phyloP scores from a whole-genome alignment of 2,888 invertebrate genomes.

The Drosophila merina region DNA sequence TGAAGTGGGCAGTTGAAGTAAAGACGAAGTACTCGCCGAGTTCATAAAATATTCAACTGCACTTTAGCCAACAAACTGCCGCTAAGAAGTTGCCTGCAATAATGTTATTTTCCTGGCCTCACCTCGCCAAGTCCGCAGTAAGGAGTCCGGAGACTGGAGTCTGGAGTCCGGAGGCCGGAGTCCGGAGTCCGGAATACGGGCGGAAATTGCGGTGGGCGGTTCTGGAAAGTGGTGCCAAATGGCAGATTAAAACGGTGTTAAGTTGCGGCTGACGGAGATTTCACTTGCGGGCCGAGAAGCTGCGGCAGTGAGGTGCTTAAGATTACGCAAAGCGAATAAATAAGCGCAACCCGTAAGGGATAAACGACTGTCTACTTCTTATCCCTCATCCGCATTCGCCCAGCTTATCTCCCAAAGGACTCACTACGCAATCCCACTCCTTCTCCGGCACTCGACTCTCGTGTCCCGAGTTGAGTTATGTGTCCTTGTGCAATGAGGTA shows the following conservation, averaged over 20 bases:
- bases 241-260: slow-evolving; percentile 74
- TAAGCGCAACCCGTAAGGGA: slow-evolving; percentile 42
- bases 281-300: slow-evolving; percentile 41
- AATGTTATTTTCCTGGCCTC: slow-evolving; percentile 67
- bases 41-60: slow-evolving; percentile 80
- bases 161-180: slow-evolving; percentile 20
- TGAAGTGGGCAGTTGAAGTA: slow-evolving; percentile 49
- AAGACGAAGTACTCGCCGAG: slow-evolving; percentile 73
- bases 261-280: slow-evolving; percentile 58
- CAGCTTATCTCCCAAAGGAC: slow-evolving; percentile 17
- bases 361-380: slow-evolving; percentile 30
- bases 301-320: slow-evolving; percentile 46
- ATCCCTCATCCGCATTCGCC: slow-evolving; percentile 14
- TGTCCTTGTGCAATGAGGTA: slow-evolving; percentile 44
- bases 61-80: slow-evolving; percentile 72
- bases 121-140: slow-evolving; percentile 38
- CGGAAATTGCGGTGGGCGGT: slow-evolving; percentile 31
- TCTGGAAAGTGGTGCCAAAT: slow-evolving; percentile 65
- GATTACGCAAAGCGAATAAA: slow-evolving; percentile 49
- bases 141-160: slow-evolving; percentile 3
- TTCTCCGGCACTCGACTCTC: background rate
- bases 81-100: slow-evolving; percentile 76
- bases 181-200: slow-evolving; percentile 51
- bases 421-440: slow-evolving; percentile 8
- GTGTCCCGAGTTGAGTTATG: slow-evolving; percentile 30